Conservation (phyloP, 2,113 vertebrate genomes). For the Phalacrocorax aristotelis region DNA sequence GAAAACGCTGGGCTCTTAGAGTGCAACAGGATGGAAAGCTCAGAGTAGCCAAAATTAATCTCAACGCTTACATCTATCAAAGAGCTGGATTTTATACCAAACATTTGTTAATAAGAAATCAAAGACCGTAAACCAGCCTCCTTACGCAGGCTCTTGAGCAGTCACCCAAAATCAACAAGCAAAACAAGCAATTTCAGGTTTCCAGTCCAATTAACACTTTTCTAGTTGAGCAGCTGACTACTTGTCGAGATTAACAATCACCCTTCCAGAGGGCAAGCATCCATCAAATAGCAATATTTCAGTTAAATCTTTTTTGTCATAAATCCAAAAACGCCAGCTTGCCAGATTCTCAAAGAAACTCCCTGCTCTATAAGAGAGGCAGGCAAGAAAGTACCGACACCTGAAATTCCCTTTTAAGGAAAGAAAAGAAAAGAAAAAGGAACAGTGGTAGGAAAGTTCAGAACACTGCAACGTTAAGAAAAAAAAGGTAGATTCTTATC, state of each 20-base stretch:
- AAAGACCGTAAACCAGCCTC: not conserved
- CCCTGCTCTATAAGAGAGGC: not conserved
- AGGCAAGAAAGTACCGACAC: not conserved
- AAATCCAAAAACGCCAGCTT: not conserved
- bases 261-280: not conserved
- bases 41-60: not conserved
- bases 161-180: not conserved
- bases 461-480: not conserved
- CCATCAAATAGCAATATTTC: not conserved
- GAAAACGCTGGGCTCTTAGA: not conserved
- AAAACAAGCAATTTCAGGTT: not conserved
- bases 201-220: not conserved
- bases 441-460: not conserved
- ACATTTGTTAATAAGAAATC: not conserved
- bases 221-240: not conserved
- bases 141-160: not conserved
- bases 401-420: not conserved
- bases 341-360: not conserved
- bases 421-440: not conserved
- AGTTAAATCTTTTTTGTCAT: accelerated
- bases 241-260: not conserved
- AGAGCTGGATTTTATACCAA: not conserved
- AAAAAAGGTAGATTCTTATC: not conserved
- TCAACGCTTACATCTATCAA: not conserved
- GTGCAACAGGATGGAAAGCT: not conserved